Evolutionary conservation across 2,888 invertebrate species (phyloP), one percentile per base, ranked within the genome.

Genomic region (Ophioninae sp.): DNA sequence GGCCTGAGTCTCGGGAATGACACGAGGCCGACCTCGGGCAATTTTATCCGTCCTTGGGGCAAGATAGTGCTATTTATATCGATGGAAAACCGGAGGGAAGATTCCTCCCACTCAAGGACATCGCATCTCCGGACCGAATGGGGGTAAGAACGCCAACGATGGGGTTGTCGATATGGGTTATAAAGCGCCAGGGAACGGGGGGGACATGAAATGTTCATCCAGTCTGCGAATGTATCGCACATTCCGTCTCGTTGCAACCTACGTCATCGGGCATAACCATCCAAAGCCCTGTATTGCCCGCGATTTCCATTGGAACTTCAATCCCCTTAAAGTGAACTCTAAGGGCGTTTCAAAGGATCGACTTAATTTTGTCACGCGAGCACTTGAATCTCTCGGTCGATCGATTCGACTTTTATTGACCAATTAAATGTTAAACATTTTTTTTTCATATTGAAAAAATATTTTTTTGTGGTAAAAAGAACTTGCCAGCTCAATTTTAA

Each of bases 201-300:
- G 17, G 20, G 30, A 76, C 65, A 64, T 22, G 72, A 72, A 72
- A 61, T 67, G 72, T 58, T 13, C 69, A 61, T 65, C 56, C 39
- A 37, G 81, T 81, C 81, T 77, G 81, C 77, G 81, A 81, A 81
- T 81, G 72, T 77, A 63, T 51, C 72, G 41, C 39, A 75, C 67
- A 81, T 81, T 77, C 77, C 77, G 67, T 72, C 72, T 77, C 61
- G 61, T 63, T 76, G 65, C 65, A 30, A 67, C 61, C 72, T 72
- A 67, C 81, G 76, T 77, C 67, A 76, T 72, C 44, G 51, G n/a
- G 61, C 30, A 37, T 23, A 72, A 68, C 63, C 44, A 23, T 61
- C 67, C 63, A 72, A 81, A 61, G 59, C 67, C 69, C 37, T 41
- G 63, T 56, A 39, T 61, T 68, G 69, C 68, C 72, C 77, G 51